Percentiles rank a stretch among this genome's conserved stretches.
Conservation (phyloP, 2,113 vertebrate genomes). For the Chionodraco myersi region DNA sequence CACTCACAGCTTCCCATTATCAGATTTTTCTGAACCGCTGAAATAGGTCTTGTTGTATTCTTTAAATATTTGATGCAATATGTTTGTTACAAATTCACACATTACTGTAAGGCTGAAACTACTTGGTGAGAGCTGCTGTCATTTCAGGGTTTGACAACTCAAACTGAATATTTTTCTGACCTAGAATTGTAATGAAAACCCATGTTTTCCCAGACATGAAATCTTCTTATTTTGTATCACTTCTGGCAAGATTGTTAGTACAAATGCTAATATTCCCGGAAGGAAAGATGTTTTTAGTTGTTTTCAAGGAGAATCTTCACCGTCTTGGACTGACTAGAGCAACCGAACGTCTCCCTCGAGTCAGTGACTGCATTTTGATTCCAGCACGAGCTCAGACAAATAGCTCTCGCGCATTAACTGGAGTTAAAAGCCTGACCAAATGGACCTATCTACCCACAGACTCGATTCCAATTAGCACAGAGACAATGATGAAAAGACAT, state of each 20-base stretch:
- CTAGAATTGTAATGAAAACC: no score
- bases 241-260: not conserved
- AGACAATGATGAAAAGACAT: slow-evolving; percentile 31
- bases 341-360: slow-evolving; percentile 1
- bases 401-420: slow-evolving; percentile 38
- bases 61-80: slow-evolving; percentile 17
- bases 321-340: not conserved
- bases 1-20: slow-evolving; percentile 35
- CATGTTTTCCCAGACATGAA: not conserved
- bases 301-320: slow-evolving; percentile 18
- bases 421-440: slow-evolving; percentile 66
- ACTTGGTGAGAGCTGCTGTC: not conserved
- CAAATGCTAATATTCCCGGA: not conserved
- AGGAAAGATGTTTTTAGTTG: not conserved
- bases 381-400: slow-evolving; percentile 14
- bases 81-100: not conserved
- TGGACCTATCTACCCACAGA: slow-evolving; percentile 48
- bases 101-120: not conserved
- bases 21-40: slow-evolving; percentile 21
- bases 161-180: not conserved
- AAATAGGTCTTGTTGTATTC: slow-evolving; percentile 14
- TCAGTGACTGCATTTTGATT: slow-evolving; percentile 12
- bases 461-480: slow-evolving; percentile 62
- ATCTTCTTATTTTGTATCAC: not conserved
- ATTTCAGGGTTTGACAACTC: not conserved